phyloP scores from a whole-genome alignment of 2,888 invertebrate species.

The Actias luna region DNA sequence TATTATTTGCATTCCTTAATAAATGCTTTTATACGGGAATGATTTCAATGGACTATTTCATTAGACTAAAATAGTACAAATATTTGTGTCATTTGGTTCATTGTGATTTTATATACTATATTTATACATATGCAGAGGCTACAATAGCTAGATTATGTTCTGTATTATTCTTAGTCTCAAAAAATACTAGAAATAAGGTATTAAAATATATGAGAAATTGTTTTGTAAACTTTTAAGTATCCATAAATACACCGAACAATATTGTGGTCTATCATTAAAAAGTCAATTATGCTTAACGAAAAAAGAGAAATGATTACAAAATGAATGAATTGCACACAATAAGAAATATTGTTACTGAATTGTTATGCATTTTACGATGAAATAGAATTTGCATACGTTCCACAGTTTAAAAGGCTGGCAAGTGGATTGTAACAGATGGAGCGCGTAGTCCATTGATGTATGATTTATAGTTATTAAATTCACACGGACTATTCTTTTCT shows the following conservation, averaged over 20 bases:
- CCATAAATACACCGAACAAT: too few relatives aligned
- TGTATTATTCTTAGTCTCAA: neutral
- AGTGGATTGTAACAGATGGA: neutral
- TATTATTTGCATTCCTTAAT: too few relatives aligned
- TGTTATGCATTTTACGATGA: neutral
- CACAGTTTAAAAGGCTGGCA: neutral
- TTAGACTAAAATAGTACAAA: too few relatives aligned
- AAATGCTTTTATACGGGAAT: too few relatives aligned
- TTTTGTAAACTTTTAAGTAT: too few relatives aligned
- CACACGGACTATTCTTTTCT: conserved; percentile 49
- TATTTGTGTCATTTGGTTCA: too few relatives aligned
- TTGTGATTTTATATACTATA: too few relatives aligned
- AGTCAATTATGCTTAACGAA: neutral
- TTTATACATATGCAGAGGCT: too few relatives aligned
- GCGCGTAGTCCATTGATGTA: conserved; percentile 40
- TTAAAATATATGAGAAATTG: too few relatives aligned
- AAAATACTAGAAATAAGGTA: neutral
- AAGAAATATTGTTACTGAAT: neutral
- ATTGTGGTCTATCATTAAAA: neutral
- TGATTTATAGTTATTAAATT: conserved; percentile 62
- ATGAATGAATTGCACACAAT: neutral
- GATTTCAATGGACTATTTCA: too few relatives aligned
- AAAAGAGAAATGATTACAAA: neutral
- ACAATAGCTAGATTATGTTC: neutral
- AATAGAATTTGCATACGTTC: neutral